Base-by-base conservation (phyloP, 2,888 invertebrate genomes). In the Atherix ibis region DNA sequence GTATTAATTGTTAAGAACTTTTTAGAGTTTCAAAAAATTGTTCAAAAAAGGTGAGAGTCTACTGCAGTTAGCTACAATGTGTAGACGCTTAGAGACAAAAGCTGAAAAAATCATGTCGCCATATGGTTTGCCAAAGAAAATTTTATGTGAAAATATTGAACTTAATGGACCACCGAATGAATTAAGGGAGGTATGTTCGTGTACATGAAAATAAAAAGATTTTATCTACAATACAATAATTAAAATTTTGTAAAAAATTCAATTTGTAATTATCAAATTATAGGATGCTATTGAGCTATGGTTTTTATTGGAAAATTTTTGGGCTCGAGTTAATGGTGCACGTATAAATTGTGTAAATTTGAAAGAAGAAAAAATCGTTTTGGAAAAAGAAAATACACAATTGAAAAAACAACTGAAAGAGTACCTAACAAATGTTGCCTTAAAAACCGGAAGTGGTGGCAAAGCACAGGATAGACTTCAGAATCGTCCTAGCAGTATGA, bases 281-380 rank as follows among this genome's bases (percentile, higher is more conserved):
- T 41, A 70, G 68, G 52, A 60, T 13, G 64, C 60, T 46, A 65
- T 65, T 41, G 66, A 63, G 29, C 62, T 67, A 31, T 70, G 70
- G 48, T 63, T 63, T 10, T 69, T 72, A 51, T 61, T 83, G 64
- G 75, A 76, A 41, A 74, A 73, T 44, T 81, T 84, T 50, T 72
- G 83, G 68, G 59, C 66, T 37, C 65, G 70, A 9, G 70, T 65
- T 36, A 74, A 72, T 50, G 63, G 67, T 40, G 66, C 66, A 2
- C 47, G 64, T 14, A 53, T 71, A 28, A 73, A 70, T 47, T 65
- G 64, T 30, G 60, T 66, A 18, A 64, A 64, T 6, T 51, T 70
- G 36, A 60, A 47, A 40, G 64, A 56, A 31, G 54, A 58, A 27
- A 57, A 58, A 34, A 36, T 41, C 0, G 33, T 40, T 2, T 47